These are phyloP conservation scores for Stenchaetothrips biformis DNA, from an alignment of 2,888 invertebrate genomes.

Conservation along the genomic window DNA sequence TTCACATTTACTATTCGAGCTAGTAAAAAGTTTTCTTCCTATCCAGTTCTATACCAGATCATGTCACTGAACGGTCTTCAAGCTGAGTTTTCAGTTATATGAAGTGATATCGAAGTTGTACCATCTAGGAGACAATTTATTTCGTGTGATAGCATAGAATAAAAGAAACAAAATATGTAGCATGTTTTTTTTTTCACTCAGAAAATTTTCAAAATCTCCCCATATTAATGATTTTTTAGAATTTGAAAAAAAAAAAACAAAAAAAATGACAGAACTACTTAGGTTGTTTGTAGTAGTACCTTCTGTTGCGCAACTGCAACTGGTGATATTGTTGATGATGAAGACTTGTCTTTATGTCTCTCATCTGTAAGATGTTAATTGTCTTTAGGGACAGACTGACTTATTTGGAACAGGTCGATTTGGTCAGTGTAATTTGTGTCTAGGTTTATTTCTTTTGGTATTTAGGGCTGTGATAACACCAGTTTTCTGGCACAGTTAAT, in stretches of 20 bases:
- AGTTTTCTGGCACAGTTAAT: neutral
- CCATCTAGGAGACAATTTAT: conserved; percentile 5
- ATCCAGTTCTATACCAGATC: conserved; percentile 15
- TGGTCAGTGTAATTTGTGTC: neutral
- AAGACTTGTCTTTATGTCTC: neutral
- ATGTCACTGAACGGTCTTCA: conserved; percentile 13
- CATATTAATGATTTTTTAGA: neutral
- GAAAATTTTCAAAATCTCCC: too few relatives aligned
- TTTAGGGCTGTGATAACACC: conserved; percentile 7
- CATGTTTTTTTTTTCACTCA: neutral
- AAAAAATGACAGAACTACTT: neutral
- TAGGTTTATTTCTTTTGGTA: neutral
- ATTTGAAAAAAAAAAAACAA: neutral
- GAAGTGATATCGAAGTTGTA: conserved; percentile 15
- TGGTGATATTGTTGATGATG: neutral
- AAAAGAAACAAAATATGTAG: neutral
- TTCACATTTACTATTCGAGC: conserved; percentile 1
- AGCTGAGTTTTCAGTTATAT: neutral
- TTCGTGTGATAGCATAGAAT: conserved; percentile 2
- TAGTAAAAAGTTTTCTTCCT: neutral
- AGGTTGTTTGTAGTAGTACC: neutral
- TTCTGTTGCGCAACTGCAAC: neutral
- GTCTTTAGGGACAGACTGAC: conserved; percentile 3
- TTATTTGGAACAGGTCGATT: neutral
- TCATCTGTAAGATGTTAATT: neutral